These are phyloP conservation scores for Tetraodon nigroviridis DNA, from an alignment of 2,113 vertebrate genomes.

Conservation along the genomic window DNA sequence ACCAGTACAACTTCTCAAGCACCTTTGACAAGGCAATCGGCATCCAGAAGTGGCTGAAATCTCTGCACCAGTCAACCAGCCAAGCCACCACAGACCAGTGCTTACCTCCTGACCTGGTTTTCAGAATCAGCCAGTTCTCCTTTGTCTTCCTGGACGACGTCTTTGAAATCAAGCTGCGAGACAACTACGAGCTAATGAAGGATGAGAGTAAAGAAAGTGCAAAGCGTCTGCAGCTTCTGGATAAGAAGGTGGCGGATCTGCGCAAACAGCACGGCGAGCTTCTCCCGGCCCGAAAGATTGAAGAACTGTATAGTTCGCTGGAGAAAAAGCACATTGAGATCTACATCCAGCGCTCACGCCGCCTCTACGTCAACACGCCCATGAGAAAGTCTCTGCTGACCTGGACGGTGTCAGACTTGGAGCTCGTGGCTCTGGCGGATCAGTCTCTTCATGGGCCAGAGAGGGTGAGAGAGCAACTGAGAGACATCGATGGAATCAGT, in stretches of 20 bases:
- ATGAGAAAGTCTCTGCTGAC: slow-evolving; percentile 93
- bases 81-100: background rate
- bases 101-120: slow-evolving; percentile 84
- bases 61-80: slow-evolving; percentile 71
- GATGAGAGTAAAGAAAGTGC: slow-evolving; percentile 96
- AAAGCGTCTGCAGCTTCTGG: slow-evolving; percentile 89
- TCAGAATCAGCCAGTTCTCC: slow-evolving; percentile 87
- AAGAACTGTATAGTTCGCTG: slow-evolving; percentile 93
- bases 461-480: slow-evolving; percentile 83
- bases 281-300: slow-evolving; percentile 93
- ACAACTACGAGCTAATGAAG: slow-evolving; percentile 98
- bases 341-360: slow-evolving; percentile 94
- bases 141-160: slow-evolving; percentile 92
- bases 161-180: slow-evolving; percentile 93
- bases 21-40: slow-evolving; percentile 88
- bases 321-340: slow-evolving; percentile 98
- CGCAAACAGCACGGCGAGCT: slow-evolving; percentile 95
- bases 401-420: slow-evolving; percentile 86
- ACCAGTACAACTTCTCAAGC: slow-evolving; percentile 91
- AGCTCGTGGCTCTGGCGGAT: slow-evolving; percentile 84
- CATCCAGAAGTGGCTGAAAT: slow-evolving; percentile 94
- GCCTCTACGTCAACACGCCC: slow-evolving; percentile 92
- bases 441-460: slow-evolving; percentile 84
- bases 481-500: slow-evolving; percentile 83
- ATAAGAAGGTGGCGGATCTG: slow-evolving; percentile 89